Evolutionary conservation across 2,797 vertebrate genomes (phyloP), one percentile per base, ranked within the genome.

Genomic region (Miichthys miiuy): DNA sequence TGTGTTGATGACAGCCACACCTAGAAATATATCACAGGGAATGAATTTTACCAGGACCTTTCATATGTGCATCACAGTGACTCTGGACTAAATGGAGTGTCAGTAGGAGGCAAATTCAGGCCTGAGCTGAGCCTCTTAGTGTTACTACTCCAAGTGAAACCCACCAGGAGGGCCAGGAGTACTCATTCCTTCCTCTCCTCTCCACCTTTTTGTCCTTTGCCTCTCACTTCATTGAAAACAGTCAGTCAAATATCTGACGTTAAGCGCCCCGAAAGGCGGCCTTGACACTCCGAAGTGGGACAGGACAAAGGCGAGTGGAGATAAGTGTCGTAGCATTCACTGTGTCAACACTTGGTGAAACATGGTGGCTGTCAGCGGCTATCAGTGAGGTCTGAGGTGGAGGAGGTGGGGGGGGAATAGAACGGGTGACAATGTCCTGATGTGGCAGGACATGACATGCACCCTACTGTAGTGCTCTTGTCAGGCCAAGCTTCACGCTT

Each of bases 331-430:
- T 80, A 81, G 87, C 88, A 84, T 91, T 80, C 87, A 83, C 85
- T 85, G 86, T 91, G 89, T 89, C 89, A 84, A 92, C 89, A 89
- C 82, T 90, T 83, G 84, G 85, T 88, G 84, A 91, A 92, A 94
- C 92, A 92, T 71, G 89, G 86, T 76, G 79, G 79, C 87, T 94
- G 94, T 94, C 91, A 92, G 82, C 21, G 41, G 83, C 74, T 75
- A 86, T 93, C 89, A 85, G 70, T 38, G 74, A 82, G 72, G 91
- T 90, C 87, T 84, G 85, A 75, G 84, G 75, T 69, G 72, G 63
- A 63, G 60, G 79, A 54, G 72, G 63, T 64, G 76, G 64, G 2
- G 66, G 68, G 63, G 48, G 60, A 52, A 34, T 72, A 57, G 50
- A 23, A 51, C 8, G 75, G 79, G 79, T 82, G 88, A 88, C 87